Base-by-base conservation (phyloP, 2,797 vertebrate species). In the Semaprochilodus insignis region DNA sequence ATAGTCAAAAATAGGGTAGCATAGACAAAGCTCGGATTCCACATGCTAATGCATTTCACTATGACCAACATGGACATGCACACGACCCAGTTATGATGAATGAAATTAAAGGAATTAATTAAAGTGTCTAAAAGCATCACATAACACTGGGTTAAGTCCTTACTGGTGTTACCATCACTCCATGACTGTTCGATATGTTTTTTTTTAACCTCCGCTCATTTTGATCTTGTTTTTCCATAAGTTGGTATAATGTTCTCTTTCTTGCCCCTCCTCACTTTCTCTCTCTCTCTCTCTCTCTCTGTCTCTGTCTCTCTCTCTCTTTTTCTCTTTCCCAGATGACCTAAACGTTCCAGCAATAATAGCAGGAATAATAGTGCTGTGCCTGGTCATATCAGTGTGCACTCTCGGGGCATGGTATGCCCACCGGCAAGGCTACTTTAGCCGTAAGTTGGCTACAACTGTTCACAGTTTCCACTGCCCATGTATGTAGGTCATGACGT, bases 381-480 rank as follows among this genome's bases (percentile, higher is more conserved):
- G 89, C 86, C 90, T 99, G 85, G 81, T 97, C 55, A 83, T 97
- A 65, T 74, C 91, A 16, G 21, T 95, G 19, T 97, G 96, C 80
- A 93, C 94, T 63, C 94, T 96, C 63, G 97, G 96, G 0, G 93
- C 95, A n/a, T 94, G 93, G 89, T 95, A 96, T 81, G 92, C 97
- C 17, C 96, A 97, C 84, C 96, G 96, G 77, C 97, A 96, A 51
- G 97, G 98, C 17, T 97, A 96, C 90, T 97, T 98, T 91, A 92
- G 94, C 91, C 96, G 98, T 99, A 94, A 97, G 98, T 86, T 96
- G 63, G 40, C n/a, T 31, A 66, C 36, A 55, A 27, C 17, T 44
- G 25, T 57, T 19, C 54, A 25, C 74, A 19, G 54, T 13, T 55
- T 54, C 65, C 16, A 51, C 60, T 15, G 31, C 21, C n/a, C 75